A percentile compares a stretch with the other conserved stretches of the same genome.
Conservation (phyloP, 1,140 invertebrate species). For the Heliconius eleuchia region DNA sequence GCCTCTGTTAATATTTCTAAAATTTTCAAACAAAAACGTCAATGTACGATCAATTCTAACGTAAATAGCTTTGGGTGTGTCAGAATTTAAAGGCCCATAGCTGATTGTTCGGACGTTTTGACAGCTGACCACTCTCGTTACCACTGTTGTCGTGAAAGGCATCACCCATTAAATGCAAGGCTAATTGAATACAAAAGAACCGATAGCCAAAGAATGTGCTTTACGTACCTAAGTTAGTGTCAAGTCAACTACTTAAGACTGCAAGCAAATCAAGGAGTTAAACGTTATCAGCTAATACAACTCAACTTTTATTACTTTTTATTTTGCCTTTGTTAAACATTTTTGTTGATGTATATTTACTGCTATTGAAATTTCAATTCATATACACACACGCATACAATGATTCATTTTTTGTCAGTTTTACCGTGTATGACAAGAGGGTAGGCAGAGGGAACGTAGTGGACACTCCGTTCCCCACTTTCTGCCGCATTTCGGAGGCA, state of each 20-base stretch:
- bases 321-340: not conserved
- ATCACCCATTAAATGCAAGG: slow-evolving; percentile 76
- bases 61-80: slow-evolving; percentile 27
- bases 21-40: slow-evolving; percentile 11
- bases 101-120: slow-evolving; percentile 80
- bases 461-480: too few relatives aligned
- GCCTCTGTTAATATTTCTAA: not conserved
- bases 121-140: slow-evolving; percentile 80
- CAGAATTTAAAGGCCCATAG: slow-evolving; percentile 40
- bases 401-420: too few relatives aligned
- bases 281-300: not conserved
- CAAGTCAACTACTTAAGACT: slow-evolving; percentile 42
- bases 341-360: not conserved
- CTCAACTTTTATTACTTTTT: not conserved
- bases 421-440: too few relatives aligned
- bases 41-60: slow-evolving; percentile 34
- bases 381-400: too few relatives aligned
- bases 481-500: too few relatives aligned
- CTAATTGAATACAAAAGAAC: slow-evolving; percentile 81
- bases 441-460: too few relatives aligned
- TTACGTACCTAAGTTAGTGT: slow-evolving; percentile 57
- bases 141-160: slow-evolving; percentile 78
- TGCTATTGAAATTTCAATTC: not conserved
- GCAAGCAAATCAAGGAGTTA: not conserved
- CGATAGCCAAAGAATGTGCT: slow-evolving; percentile 72